phyloP scores from a whole-genome alignment of 2,113 vertebrate species.

The Petaurus breviceps region DNA sequence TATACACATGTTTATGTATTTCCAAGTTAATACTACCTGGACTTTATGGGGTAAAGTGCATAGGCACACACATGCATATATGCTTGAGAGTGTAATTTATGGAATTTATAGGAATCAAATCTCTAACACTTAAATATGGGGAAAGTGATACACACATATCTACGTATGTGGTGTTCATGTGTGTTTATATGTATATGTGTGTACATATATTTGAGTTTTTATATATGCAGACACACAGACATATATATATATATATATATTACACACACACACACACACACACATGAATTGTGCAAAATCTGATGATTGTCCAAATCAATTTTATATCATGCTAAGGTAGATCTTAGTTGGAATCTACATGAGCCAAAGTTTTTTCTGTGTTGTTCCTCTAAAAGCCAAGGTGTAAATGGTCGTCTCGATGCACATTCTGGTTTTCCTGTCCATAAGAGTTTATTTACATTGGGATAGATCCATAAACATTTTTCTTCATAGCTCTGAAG shows the following conservation, averaged over 20 bases:
- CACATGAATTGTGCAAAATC: not conserved
- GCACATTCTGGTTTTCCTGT: not conserved
- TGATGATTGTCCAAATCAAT: not conserved
- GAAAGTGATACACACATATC: not conserved
- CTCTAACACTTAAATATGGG: not conserved
- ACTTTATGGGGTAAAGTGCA: not conserved
- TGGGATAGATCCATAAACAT: not conserved
- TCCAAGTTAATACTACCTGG: not conserved
- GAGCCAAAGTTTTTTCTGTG: not conserved
- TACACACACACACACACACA: not conserved
- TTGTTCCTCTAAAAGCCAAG: conserved; percentile 18
- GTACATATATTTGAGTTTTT: too few relatives aligned
- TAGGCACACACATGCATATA: fast-evolving
- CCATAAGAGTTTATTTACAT: conserved; percentile 24
- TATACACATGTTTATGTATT: not conserved
- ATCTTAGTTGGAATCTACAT: not conserved
- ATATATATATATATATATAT: not conserved
- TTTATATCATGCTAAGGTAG: not conserved
- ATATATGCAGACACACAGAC: too few relatives aligned
- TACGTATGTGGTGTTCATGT: too few relatives aligned
- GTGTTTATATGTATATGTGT: too few relatives aligned
- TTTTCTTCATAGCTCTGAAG: not conserved
- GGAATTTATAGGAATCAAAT: not conserved
- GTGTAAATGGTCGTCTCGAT: conserved; percentile 11
- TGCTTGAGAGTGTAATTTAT: not conserved